phyloP scores from a whole-genome alignment of 2,888 invertebrate species.

The Synergus umbraculus region DNA sequence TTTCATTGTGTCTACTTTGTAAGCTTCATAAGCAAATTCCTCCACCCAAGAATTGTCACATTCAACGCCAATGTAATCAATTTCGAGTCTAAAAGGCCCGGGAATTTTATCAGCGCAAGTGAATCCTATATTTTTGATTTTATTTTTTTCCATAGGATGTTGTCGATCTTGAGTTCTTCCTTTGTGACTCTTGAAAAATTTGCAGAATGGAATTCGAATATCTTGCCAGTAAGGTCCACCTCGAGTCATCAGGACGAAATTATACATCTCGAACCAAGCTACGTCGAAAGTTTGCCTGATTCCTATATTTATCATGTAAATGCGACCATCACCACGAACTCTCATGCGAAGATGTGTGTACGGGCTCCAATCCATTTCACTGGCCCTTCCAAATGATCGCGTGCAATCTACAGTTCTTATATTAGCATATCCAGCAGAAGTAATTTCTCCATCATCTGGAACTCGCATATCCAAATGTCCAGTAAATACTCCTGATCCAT shows the following conservation, averaged over 20 bases:
- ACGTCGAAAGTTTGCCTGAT: conserved; percentile 89
- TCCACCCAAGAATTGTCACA: conserved; percentile 89
- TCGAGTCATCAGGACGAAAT: conserved; percentile 92
- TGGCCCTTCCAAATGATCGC: conserved; percentile 89
- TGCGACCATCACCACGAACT: conserved; percentile 95
- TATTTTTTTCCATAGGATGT: conserved; percentile 80
- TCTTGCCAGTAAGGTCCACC: conserved; percentile 99
- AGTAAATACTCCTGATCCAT: conserved; percentile 86
- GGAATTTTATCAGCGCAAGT: conserved; percentile 88
- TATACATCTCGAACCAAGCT: conserved; percentile 92
- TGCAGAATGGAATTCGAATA: conserved; percentile 94
- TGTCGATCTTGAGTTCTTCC: conserved; percentile 93
- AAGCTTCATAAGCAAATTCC: conserved; percentile 92
- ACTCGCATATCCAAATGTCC: conserved; percentile 84
- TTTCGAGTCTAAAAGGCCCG: conserved; percentile 93
- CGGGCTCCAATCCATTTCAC: conserved; percentile 85
- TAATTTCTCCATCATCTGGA: conserved; percentile 89
- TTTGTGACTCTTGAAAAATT: conserved; percentile 90
- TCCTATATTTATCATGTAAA: conserved; percentile 90
- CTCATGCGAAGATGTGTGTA: conserved; percentile 89
- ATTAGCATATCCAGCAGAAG: conserved; percentile 90
- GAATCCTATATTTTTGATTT: conserved; percentile 88
- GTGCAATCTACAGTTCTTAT: conserved; percentile 84
- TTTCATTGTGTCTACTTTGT: neutral
- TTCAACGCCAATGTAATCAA: conserved; percentile 94